phyloP scores from a whole-genome alignment of 2,888 invertebrate genomes.

The Cyclophora albipunctata region DNA sequence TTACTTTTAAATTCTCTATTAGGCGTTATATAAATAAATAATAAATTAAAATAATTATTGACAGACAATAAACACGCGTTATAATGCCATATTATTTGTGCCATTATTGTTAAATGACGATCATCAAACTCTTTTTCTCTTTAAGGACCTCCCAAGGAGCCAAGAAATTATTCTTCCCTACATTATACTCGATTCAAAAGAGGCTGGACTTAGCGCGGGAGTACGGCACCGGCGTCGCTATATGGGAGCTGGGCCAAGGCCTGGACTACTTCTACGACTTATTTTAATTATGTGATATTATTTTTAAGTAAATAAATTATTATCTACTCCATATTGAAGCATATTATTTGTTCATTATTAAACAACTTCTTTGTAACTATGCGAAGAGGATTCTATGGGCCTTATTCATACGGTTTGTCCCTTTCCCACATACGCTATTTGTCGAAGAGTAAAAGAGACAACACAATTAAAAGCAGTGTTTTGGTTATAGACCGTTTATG shows the following conservation, averaged over 20 bases:
- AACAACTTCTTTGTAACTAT: no score
- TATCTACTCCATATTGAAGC: slow-evolving; percentile 16
- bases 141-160: slow-evolving; percentile 78
- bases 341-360: no score
- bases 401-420: no score
- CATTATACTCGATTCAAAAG: slow-evolving; percentile 87
- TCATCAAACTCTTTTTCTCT: not conserved
- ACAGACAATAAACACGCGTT: not conserved
- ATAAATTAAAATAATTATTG: not conserved
- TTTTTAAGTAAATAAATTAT: slow-evolving; percentile 45
- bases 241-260: slow-evolving; percentile 98
- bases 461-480: no score
- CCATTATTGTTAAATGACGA: not conserved
- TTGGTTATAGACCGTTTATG: no score
- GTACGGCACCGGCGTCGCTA: slow-evolving; percentile 88
- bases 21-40: not conserved
- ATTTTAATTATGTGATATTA: slow-evolving; percentile 61
- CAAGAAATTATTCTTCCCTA: slow-evolving; percentile 91
- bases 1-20: no score
- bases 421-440: no score
- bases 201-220: slow-evolving; percentile 86
- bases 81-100: no score
- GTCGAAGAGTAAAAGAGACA: no score
- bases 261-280: slow-evolving; percentile 94
- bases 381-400: no score